A percentile compares a stretch with the other conserved stretches of the same genome.
These are phyloP conservation scores for Masnerella sp. DNA, from an alignment of 2,888 invertebrate genomes.

Conservation along the genomic window DNA sequence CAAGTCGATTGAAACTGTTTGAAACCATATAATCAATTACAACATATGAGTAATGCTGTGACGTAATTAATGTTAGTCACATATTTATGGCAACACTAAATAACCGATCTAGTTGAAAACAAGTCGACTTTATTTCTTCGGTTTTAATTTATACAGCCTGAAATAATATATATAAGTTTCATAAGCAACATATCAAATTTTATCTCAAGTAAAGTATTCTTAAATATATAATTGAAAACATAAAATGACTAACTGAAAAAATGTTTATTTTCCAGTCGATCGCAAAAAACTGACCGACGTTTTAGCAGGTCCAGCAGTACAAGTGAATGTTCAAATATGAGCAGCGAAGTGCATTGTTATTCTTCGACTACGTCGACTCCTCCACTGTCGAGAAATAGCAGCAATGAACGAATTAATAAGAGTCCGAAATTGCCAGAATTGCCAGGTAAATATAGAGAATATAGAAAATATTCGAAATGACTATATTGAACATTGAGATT, in stretches of 20 bases:
- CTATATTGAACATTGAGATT: too few species aligned
- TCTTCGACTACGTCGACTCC: constrained; percentile 77
- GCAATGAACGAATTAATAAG: constrained; percentile 72
- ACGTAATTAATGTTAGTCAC: constrained; percentile 27
- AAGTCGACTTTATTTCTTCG: neutral
- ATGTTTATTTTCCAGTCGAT: too few species aligned
- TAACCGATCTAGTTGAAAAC: constrained; percentile 1
- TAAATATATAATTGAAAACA: too few species aligned
- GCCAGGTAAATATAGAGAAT: constrained; percentile 62
- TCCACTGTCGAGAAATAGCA: constrained; percentile 79
- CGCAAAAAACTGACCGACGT: constrained; percentile 72
- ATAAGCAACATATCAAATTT: too few species aligned
- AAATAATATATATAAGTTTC: too few species aligned
- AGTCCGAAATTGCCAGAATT: constrained; percentile 68
- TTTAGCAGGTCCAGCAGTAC: constrained; percentile 75
- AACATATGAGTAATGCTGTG: constrained; percentile 20
- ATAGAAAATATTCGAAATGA: too few species aligned
- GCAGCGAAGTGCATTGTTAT: constrained; percentile 74
- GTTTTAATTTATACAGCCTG: too few species aligned
- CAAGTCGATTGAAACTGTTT: constrained; percentile 1
- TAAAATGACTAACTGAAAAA: too few species aligned
- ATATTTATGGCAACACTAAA: constrained; percentile 24
- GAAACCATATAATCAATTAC: constrained; percentile 23
- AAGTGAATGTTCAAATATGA: constrained; percentile 75
- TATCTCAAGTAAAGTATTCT: too few species aligned